A percentile compares a stretch with the other conserved stretches of the same genome.
Evolutionary conservation across 2,797 vertebrate species (phyloP).

Genomic region (Delichon dasypus): DNA sequence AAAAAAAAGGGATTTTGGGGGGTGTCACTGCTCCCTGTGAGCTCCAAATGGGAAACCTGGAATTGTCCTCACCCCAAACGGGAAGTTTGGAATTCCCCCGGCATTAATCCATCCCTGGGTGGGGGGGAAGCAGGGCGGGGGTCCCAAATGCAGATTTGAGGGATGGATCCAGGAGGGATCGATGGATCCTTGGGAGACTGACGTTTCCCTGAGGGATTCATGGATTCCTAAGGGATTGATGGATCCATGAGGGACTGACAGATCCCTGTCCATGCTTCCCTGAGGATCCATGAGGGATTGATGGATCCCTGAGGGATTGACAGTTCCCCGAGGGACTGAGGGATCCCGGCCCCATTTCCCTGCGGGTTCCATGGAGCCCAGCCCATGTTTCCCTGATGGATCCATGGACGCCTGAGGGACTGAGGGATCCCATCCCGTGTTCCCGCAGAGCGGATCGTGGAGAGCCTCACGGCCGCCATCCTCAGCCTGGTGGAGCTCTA

Average conservation of each 20-base stretch:
- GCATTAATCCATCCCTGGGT: background rate
- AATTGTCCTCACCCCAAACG: background rate
- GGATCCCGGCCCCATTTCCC: background rate
- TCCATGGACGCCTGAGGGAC: no score
- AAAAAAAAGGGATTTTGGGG: background rate
- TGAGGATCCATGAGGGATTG: accelerated
- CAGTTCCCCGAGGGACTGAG: accelerated
- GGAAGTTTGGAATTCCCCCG: background rate
- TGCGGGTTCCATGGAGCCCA: accelerated
- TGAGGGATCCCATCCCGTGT: accelerated
- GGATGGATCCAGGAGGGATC: background rate
- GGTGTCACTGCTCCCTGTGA: background rate
- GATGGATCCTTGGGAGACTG: accelerated
- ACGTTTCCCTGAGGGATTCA: background rate
- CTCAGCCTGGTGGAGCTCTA: slow-evolving; percentile 92
- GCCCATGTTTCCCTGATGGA: no score
- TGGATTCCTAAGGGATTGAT: background rate
- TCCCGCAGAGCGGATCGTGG: slow-evolving; percentile 85
- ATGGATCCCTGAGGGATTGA: accelerated
- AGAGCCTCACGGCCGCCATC: slow-evolving; percentile 90
- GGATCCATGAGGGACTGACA: background rate
- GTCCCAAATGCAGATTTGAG: background rate
- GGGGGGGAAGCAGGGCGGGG: accelerated
- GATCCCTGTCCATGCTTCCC: background rate
- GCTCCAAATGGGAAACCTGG: background rate